A percentile compares a stretch with the other conserved stretches of the same genome.
Evolutionary conservation across 2,888 invertebrate species (phyloP).

Genomic region (Drepanosiphum platanoidis): DNA sequence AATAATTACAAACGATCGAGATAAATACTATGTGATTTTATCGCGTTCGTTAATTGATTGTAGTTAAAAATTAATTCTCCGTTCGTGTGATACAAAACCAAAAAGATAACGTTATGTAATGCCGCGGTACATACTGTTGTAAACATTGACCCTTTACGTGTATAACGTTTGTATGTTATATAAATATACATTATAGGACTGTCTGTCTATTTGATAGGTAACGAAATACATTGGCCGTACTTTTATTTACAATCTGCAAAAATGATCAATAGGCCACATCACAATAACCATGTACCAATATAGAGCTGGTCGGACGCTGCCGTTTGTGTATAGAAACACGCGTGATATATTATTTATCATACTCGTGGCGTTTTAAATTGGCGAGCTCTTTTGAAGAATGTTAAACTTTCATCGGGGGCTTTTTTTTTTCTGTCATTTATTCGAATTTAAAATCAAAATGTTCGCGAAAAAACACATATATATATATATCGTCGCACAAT

Average conservation of each 20-base stretch:
- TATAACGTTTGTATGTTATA: too few species aligned
- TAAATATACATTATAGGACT: too few species aligned
- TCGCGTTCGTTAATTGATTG: background rate
- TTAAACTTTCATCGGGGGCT: too few species aligned
- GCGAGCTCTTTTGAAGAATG: background rate
- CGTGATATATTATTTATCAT: too few species aligned
- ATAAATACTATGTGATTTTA: background rate
- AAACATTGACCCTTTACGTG: background rate
- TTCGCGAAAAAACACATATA: background rate
- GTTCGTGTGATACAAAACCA: background rate
- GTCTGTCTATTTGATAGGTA: too few species aligned
- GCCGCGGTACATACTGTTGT: background rate
- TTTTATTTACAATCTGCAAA: background rate
- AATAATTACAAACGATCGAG: background rate
- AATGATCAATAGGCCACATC: background rate
- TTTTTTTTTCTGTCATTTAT: background rate
- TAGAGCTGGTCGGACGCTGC: too few species aligned
- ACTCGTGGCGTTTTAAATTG: background rate
- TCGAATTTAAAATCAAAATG: background rate
- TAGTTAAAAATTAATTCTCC: background rate
- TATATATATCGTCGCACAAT: too few species aligned
- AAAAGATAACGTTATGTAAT: background rate
- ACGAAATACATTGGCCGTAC: background rate
- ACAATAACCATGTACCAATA: too few species aligned
- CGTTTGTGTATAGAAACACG: background rate